Evolutionary conservation across 1,140 invertebrate species (phyloP), one percentile per base, ranked within the genome.

Genomic region (Sipha flava): DNA sequence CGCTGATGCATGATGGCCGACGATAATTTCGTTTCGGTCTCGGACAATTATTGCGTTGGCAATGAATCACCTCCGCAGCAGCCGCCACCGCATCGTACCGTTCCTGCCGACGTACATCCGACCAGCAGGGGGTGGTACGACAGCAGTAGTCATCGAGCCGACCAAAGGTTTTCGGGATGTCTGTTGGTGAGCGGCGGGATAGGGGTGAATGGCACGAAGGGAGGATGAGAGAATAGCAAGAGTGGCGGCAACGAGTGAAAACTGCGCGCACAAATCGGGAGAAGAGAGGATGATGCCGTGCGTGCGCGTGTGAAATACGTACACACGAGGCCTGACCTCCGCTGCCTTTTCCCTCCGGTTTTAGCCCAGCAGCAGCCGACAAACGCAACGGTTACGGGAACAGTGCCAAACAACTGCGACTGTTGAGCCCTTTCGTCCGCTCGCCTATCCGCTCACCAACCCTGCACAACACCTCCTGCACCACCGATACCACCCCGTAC

Each of bases 31-130:
- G 47, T 54, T 73, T 73, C 40, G 43, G 68, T 72, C 23, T 43
- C 45, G 18, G 70, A 73, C 47, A 73, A 73, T 73, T 73, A 73
- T 73, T 54, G 70, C 70, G 70, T 16, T 52, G 70, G 70, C 70
- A 49, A 73, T 73, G 70, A 73, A 73, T 73, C 70, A 54, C 70
- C 26, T 3, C 70, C 18, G 31, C 57, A 16, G 14, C 23, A 4
- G 5, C 23, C 52, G 2, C 23, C 37, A 10, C 37, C 37, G 5
- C 5, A 40, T 10, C 5, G 4, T 10, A 4, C 5, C 37, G 37
- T 40, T 4, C 37, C 37, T n/a, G n/a, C n/a, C n/a, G n/a, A n/a
- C n/a, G n/a, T n/a, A n/a, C n/a, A n/a, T n/a, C n/a, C n/a, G n/a
- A n/a, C n/a, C n/a, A n/a, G n/a, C n/a, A n/a, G n/a, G n/a, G n/a